These are phyloP conservation scores for Antechinus stuartii DNA, from an alignment of 2,113 vertebrate species.

Conservation along the genomic window DNA sequence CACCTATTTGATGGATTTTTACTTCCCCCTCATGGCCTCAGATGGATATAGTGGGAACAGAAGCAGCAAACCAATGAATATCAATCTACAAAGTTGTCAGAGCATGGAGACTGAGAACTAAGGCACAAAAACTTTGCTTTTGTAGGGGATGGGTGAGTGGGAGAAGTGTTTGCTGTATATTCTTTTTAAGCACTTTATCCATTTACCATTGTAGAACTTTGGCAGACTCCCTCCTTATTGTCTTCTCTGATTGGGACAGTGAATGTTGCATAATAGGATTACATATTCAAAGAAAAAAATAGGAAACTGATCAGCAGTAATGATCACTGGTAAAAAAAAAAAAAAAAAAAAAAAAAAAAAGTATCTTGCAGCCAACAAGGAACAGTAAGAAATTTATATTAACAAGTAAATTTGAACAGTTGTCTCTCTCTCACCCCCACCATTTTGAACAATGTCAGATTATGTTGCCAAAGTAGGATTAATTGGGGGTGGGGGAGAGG, in stretches of 20 bases:
- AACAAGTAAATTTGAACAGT: slow-evolving; percentile 19
- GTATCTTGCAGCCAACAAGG: neutral
- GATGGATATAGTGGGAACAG: slow-evolving; percentile 39
- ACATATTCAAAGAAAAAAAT: slow-evolving; percentile 41
- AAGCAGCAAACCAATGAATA: slow-evolving; percentile 71
- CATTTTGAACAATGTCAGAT: neutral
- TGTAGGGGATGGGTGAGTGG: neutral
- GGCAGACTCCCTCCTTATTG: slow-evolving; percentile 16
- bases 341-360: neutral
- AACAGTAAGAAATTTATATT: slow-evolving; percentile 43
- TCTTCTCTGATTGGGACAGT: slow-evolving; percentile 19
- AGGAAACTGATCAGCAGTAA: neutral
- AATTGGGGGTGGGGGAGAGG: neutral
- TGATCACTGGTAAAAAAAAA: neutral
- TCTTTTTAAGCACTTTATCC: slow-evolving; percentile 49
- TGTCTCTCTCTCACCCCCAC: neutral
- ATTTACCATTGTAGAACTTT: slow-evolving; percentile 39
- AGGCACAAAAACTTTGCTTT: slow-evolving; percentile 1
- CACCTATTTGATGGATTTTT: slow-evolving; percentile 64
- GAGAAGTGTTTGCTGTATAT: slow-evolving; percentile 45
- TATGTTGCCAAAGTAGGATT: neutral
- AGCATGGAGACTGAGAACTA: slow-evolving; percentile 29
- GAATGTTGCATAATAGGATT: slow-evolving; percentile 26
- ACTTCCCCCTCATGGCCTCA: slow-evolving; percentile 60
- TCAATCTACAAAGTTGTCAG: slow-evolving; percentile 69